Conservation (phyloP, 2,113 vertebrate species). For the Gnathonemus longibarbis region DNA sequence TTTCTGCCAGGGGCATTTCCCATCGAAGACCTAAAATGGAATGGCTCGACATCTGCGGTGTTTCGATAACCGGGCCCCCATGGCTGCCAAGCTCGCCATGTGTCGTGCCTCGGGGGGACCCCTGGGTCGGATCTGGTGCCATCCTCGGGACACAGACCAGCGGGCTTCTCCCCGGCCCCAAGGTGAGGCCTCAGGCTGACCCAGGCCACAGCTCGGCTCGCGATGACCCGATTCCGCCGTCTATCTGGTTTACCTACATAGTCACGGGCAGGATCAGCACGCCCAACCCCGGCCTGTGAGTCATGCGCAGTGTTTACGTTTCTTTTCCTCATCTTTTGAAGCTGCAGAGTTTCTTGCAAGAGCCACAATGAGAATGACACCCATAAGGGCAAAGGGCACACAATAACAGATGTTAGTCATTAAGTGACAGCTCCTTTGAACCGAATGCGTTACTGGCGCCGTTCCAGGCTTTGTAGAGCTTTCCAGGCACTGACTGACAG, state of each 20-base stretch:
- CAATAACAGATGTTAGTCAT: not conserved
- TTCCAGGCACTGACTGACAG: not conserved
- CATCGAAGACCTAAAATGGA: not conserved
- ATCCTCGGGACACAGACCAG: conserved; percentile 8
- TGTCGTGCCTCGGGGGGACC: not conserved
- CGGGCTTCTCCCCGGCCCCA: not conserved
- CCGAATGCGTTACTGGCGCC: not conserved
- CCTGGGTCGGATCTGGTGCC: not conserved
- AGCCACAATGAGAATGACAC: not conserved
- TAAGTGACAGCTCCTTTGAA: not conserved
- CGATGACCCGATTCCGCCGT: not conserved
- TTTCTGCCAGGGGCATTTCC: not conserved
- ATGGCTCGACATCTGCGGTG: not conserved
- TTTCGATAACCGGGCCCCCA: not conserved
- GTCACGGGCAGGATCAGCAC: not conserved
- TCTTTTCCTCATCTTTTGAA: not conserved
- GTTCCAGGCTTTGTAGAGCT: not conserved
- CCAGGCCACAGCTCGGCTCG: not conserved
- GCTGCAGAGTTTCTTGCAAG: not conserved
- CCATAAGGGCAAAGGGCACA: not conserved
- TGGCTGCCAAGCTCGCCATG: not conserved
- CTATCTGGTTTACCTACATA: not conserved
- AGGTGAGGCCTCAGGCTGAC: not conserved
- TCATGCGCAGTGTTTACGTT: not conserved
- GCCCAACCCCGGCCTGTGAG: not conserved